phyloP scores from a whole-genome alignment of 2,797 vertebrate genomes.

The Cuculus canorus region DNA sequence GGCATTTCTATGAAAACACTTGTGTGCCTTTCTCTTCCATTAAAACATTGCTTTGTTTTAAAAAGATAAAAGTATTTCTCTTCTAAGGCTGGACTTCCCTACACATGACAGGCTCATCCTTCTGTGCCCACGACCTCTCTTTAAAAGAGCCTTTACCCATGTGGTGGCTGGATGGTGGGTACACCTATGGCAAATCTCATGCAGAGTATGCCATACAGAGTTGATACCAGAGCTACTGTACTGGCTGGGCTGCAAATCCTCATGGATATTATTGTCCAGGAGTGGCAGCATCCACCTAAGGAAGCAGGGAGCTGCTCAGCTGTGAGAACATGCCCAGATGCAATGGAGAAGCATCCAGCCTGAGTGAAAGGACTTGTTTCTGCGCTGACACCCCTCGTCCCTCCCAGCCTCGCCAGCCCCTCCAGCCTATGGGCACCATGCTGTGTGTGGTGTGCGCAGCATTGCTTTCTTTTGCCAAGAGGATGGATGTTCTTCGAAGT shows the following conservation, averaged over 20 bases:
- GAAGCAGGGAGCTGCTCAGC: neutral
- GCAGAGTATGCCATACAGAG: neutral
- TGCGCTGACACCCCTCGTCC: rapidly evolving
- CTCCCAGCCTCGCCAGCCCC: rapidly evolving
- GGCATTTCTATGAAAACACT: neutral
- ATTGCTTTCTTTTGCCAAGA: neutral
- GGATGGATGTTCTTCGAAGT: neutral
- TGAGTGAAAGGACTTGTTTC: neutral
- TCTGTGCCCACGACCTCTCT: neutral
- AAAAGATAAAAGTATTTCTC: neutral
- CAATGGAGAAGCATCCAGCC: rapidly evolving
- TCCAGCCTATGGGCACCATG: neutral
- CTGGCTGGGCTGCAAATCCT: neutral
- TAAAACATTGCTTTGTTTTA: neutral
- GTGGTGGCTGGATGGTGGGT: neutral
- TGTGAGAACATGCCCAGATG: neutral
- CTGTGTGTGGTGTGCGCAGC: rapidly evolving
- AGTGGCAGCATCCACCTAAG: neutral
- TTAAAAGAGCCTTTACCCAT: rapidly evolving
- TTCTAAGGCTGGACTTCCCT: neutral
- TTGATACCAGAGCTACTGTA: neutral
- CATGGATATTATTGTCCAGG: neutral
- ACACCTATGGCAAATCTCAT: rapidly evolving
- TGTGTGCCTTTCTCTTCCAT: neutral
- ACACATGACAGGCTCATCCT: neutral